Evolutionary conservation across 2,797 vertebrate species (phyloP), one percentile per base, ranked within the genome.

Genomic region (Melanotaenia parkinsoni): DNA sequence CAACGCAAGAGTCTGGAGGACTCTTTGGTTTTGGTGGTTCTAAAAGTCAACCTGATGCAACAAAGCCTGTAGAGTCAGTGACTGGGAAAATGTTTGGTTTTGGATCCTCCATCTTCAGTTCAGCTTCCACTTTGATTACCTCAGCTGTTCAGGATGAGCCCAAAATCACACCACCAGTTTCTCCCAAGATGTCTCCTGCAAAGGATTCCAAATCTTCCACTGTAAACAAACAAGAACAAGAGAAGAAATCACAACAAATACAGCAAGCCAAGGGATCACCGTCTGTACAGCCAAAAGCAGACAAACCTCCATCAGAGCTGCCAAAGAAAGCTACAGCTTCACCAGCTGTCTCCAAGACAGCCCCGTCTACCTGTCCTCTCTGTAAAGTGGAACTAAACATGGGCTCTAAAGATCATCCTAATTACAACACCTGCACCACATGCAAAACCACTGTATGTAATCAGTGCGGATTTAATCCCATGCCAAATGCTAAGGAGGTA

Each of bases 401-500:
- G 76, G 95, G 93, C 70, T 95, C 95, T 58, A 92, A 95, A 88
- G 95, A 96, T 74, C 92, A 95, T 58, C 94, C 96, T 8, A 99
- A 99, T 93, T 98, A 95, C 84, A 97, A 91, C 77, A 96, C 93
- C 0, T 99, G 98, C 82, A 99, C 97, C 0, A 94, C 95, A 77
- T 99, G 98, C 94, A 97, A 95, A 93, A 95, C 91, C n/a, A 91
- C 87, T 35, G 96, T 99, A 40, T 99, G 98, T 86, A 98, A 96
- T 76, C 96, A 97, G 57, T 99, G 98, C 95, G 98, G 98, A 94
- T 99, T 99, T 94, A 99, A 96, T 83, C 96, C 97, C 0, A 95
- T 92, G 76, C 96, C 97, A 0, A 97, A 99, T 88, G 92, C 96
- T 75, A 94, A 93, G 35, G 94, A 97, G 97, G 98, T 99, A 96